These are phyloP conservation scores for Cheilosia pagana DNA, from an alignment of 2,888 invertebrate species.

Conservation along the genomic window DNA sequence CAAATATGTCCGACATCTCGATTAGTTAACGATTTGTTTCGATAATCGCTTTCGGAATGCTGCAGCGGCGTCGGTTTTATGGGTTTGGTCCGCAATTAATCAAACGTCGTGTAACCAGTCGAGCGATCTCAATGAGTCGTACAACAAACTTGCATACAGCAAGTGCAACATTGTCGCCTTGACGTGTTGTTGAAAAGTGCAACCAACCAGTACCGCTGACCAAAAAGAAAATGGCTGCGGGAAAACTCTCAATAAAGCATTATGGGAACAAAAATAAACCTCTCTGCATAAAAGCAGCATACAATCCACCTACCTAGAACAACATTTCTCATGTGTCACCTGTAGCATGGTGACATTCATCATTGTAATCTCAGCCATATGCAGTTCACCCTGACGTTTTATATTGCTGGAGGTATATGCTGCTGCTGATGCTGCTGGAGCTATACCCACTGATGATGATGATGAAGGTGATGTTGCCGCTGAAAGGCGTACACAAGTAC, in stretches of 20 bases:
- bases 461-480: constrained; percentile 46
- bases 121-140: constrained; percentile 19
- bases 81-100: constrained; percentile 16
- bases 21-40: too few species aligned
- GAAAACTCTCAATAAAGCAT: constrained; percentile 45
- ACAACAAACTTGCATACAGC: constrained; percentile 31
- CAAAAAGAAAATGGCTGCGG: constrained; percentile 25
- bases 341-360: constrained; percentile 73
- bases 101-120: constrained; percentile 23
- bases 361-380: constrained; percentile 74
- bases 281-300: background rate
- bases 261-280: constrained; percentile 42
- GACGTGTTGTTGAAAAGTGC: constrained; percentile 53
- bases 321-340: constrained; percentile 73
- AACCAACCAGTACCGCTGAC: constrained; percentile 41
- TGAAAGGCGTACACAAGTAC: constrained; percentile 48
- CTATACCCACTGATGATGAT: constrained; percentile 15
- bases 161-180: constrained; percentile 13
- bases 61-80: background rate
- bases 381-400: constrained; percentile 72
- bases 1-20: too few species aligned
- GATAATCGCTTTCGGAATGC: too few species aligned
- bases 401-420: constrained; percentile 33
- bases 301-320: constrained; percentile 34
- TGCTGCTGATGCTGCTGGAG: constrained; percentile 11